Percentiles rank a stretch among this genome's conserved stretches.
Conservation (phyloP, 2,797 vertebrate species). For the Acanthiza pusilla region DNA sequence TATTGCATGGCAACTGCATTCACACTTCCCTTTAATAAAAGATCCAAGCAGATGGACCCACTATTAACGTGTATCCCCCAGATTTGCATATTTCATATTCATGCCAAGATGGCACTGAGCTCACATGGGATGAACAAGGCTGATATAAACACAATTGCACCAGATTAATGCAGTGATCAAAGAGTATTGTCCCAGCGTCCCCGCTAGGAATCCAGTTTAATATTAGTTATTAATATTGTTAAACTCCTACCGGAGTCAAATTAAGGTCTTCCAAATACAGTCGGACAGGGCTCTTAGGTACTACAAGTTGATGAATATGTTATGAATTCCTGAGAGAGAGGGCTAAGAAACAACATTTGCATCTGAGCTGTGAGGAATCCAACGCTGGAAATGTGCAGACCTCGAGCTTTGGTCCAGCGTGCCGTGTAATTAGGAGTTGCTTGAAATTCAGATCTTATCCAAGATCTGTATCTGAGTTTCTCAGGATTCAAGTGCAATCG, state of each 20-base stretch:
- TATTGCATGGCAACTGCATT: conserved; percentile 77
- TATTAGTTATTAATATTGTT: conserved; percentile 38
- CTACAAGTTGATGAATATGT: conserved; percentile 43
- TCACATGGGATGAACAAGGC: conserved; percentile 20
- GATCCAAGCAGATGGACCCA: conserved; percentile 74
- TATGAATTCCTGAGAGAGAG: conserved; percentile 13
- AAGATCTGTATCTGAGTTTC: neutral
- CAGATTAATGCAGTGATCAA: conserved; percentile 30
- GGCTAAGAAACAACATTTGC: conserved; percentile 26
- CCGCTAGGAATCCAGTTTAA: neutral
- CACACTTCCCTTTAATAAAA: conserved; percentile 71
- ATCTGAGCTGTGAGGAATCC: conserved; percentile 1
- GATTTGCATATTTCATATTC: conserved; percentile 64
- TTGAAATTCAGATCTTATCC: conserved; percentile 53
- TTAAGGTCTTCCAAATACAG: conserved; percentile 43
- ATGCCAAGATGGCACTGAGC: conserved; percentile 62
- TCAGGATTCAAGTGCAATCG: neutral
- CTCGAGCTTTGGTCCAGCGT: neutral
- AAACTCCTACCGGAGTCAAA: conserved; percentile 36
- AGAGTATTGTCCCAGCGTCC: neutral
- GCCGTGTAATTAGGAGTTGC: neutral
- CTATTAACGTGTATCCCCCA: conserved; percentile 68
- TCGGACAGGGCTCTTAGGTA: conserved; percentile 42
- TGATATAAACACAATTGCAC: conserved; percentile 31
- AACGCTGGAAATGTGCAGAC: neutral